These are phyloP conservation scores for Leptopilina clavipes DNA, from an alignment of 1,140 invertebrate genomes.

Conservation along the genomic window DNA sequence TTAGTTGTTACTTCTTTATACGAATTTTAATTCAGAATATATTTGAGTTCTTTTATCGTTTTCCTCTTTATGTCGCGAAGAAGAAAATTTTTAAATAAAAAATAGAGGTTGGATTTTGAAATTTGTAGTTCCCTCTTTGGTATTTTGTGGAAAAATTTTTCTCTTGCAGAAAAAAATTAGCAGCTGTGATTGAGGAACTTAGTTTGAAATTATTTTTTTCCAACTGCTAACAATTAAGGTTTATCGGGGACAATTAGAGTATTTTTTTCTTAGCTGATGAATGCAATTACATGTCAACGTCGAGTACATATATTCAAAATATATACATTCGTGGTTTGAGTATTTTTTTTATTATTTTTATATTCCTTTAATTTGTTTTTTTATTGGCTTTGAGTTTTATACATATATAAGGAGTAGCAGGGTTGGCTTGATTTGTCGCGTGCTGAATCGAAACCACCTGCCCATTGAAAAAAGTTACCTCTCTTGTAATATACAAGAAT, in stretches of 20 bases:
- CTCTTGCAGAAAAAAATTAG: too few relatives aligned
- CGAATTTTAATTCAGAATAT: too few relatives aligned
- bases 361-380: too few relatives aligned
- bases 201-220: background rate
- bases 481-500: background rate
- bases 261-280: slow-evolving; percentile 9
- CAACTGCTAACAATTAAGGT: slow-evolving; percentile 9
- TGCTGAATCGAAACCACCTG: slow-evolving; percentile 29
- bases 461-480: slow-evolving; percentile 29
- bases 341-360: background rate
- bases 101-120: too few relatives aligned
- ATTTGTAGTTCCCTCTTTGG: too few relatives aligned
- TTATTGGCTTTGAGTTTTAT: slow-evolving; percentile 5
- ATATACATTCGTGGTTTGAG: too few relatives aligned
- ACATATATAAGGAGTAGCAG: background rate
- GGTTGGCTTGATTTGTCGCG: slow-evolving; percentile 30
- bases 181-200: slow-evolving; percentile 24
- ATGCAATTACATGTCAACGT: slow-evolving; percentile 5
- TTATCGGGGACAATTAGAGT: slow-evolving; percentile 28
- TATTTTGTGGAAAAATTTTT: too few relatives aligned
- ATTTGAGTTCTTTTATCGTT: too few relatives aligned
- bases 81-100: too few relatives aligned
- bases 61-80: too few relatives aligned
- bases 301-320: too few relatives aligned
- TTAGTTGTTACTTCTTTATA: too few relatives aligned